Base-by-base conservation (phyloP, 1,140 invertebrate species). In the Drosophila lini region DNA sequence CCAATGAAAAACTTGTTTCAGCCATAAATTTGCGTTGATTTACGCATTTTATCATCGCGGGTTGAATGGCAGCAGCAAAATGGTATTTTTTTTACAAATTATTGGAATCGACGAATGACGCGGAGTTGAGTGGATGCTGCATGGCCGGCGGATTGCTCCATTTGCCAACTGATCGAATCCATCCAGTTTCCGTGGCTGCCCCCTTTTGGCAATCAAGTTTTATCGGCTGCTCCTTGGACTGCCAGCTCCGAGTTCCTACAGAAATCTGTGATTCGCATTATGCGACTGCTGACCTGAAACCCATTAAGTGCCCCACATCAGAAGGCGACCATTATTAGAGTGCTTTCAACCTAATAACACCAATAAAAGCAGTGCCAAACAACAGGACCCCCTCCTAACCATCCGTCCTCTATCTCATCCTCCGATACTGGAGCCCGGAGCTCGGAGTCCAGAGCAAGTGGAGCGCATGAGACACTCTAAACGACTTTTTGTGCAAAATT, bases 321-420 rank as follows among this genome's bases (percentile, higher is more conserved):
- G 81, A 59, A 59, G 75, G 77, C 64, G 50, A 53, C 57, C 80
- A 78, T 83, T 71, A 88, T 88, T 78, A 74, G 61, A 88, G 84
- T 89, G 84, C 84, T 88, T 80, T 89, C 84, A 89, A 89, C 78
- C 84, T 90, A 89, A 89, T 89, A 89, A 89, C 84, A 84, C 65
- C 80, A 89, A 89, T 89, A 89, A 89, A 90, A 85, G 62, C 67
- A 73, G 78, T 75, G 61, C 62, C 74, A 76, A 84, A 90, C 78
- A 79, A 84, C 78, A 75, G 44, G 57, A 68, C 50, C 44, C 60
- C 56, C 52, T 42, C 45, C 50, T 3, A 53, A 9, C 8, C 13
- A 34, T 3, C 47, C 47, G 3, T 32, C 1, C 52, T 50, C 47
- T 40, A 41, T 32, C 48, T 40, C 57, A 44, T 52, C 22, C 31